Conservation (phyloP, 2,797 vertebrate genomes). For the Enteromius paludinosus region DNA sequence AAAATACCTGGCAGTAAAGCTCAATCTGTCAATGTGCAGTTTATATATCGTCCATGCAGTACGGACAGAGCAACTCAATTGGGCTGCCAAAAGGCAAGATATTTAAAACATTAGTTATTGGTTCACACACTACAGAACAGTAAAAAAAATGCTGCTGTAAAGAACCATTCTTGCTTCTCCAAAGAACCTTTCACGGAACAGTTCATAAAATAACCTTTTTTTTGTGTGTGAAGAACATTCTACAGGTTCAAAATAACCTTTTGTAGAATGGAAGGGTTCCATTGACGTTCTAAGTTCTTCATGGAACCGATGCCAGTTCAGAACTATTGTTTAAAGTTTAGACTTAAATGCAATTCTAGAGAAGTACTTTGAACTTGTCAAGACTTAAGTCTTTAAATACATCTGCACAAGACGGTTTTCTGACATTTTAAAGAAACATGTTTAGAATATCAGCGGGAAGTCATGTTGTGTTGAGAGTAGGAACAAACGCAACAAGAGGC, state of each 20-base stretch:
- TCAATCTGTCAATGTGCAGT: background rate
- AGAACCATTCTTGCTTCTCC: background rate
- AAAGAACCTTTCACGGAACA: background rate
- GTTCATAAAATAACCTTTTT: background rate
- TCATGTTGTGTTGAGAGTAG: background rate
- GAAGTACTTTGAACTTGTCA: background rate
- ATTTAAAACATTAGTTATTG: background rate
- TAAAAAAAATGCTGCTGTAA: too few relatives aligned
- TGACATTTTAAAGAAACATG: background rate
- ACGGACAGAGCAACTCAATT: too few relatives aligned
- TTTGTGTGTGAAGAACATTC: background rate
- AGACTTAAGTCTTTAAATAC: background rate
- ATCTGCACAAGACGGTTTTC: background rate
- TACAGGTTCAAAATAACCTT: background rate
- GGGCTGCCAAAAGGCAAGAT: too few relatives aligned
- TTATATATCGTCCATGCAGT: too few relatives aligned
- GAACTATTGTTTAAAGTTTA: background rate
- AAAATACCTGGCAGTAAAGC: background rate
- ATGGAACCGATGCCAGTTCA: background rate
- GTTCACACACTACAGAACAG: background rate
- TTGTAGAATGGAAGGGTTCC: background rate
- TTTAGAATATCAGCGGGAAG: background rate
- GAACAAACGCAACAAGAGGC: background rate
- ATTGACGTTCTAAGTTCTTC: background rate
- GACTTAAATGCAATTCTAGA: background rate